These are phyloP conservation scores for Yponomeuta cagnagella DNA, from an alignment of 2,888 invertebrate species.

Conservation along the genomic window DNA sequence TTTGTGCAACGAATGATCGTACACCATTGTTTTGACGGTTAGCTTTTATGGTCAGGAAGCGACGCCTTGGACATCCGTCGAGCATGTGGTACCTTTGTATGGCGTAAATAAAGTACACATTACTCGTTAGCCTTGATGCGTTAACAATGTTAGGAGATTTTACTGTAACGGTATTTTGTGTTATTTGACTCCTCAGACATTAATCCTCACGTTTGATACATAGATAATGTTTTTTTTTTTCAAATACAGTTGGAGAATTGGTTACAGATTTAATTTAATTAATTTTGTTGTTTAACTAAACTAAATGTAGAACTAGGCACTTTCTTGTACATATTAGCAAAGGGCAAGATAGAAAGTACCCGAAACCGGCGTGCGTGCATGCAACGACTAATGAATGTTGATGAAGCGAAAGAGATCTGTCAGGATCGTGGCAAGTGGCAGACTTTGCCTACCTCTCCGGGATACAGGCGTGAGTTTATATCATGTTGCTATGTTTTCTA, in stretches of 20 bases:
- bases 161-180: background rate
- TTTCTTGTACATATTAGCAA: too few species aligned
- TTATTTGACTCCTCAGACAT: background rate
- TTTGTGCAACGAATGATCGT: background rate
- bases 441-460: too few species aligned
- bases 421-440: too few species aligned
- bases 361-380: too few species aligned
- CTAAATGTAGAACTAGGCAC: too few species aligned
- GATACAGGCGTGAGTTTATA: too few species aligned
- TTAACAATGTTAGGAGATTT: background rate
- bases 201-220: background rate
- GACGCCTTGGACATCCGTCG: background rate
- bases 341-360: too few species aligned
- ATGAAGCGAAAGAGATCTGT: too few species aligned
- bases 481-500: too few species aligned
- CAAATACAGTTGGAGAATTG: background rate
- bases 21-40: background rate
- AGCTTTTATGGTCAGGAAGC: slow-evolving; percentile 2
- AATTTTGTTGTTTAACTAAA: background rate
- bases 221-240: background rate
- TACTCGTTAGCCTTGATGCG: background rate
- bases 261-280: background rate
- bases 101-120: background rate
- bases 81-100: background rate
- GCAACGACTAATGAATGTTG: too few species aligned